A percentile compares a stretch with the other conserved stretches of the same genome.
Evolutionary conservation across 2,888 invertebrate genomes (phyloP).

Genomic region (Tinea pellionella): DNA sequence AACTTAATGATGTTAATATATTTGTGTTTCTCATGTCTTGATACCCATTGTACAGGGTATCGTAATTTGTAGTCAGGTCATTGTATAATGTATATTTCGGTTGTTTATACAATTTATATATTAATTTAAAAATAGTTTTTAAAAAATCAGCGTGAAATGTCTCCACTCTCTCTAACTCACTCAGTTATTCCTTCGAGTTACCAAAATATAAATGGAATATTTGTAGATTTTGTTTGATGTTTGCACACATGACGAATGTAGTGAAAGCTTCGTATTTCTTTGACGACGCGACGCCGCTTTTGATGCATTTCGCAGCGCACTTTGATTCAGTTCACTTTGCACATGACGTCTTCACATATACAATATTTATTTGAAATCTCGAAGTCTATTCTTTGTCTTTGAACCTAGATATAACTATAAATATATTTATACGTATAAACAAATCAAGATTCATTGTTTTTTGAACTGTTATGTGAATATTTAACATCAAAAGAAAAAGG

Average conservation of each 20-base stretch:
- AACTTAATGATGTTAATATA: no score
- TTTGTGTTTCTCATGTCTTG: no score
- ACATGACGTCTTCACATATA: background rate
- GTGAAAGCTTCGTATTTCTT: background rate
- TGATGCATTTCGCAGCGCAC: constrained; percentile 9
- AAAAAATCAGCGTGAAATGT: background rate
- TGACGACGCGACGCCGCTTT: background rate
- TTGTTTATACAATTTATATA: no score
- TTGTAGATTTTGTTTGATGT: constrained; percentile 7
- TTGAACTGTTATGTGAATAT: no score
- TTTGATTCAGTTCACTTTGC: constrained; percentile 10
- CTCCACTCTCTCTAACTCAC: background rate
- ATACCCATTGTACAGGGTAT: no score
- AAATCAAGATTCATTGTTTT: no score
- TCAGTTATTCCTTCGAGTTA: background rate
- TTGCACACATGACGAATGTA: constrained; percentile 1
- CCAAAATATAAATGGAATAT: background rate
- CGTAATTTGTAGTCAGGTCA: no score
- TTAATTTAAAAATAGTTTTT: no score
- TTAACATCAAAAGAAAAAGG: no score
- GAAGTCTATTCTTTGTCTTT: background rate
- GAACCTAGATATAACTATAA: background rate
- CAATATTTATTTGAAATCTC: background rate
- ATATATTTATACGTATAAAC: no score
- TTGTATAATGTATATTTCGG: no score